Conservation (phyloP, 2,888 invertebrate genomes). For the Polymixis flavicincta region DNA sequence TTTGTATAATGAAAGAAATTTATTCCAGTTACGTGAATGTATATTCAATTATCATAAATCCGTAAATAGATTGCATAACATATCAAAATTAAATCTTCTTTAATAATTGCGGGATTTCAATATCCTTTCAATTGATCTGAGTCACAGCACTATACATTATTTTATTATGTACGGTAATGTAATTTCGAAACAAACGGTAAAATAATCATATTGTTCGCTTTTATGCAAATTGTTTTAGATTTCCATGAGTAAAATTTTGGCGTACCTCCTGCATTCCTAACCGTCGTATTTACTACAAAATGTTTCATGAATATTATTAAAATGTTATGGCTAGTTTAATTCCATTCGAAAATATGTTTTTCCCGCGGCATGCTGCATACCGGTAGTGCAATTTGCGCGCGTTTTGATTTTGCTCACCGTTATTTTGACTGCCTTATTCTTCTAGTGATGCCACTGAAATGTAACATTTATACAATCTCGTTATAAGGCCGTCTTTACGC, state of each 20-base stretch:
- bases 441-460: neutral
- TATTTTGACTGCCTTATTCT: neutral
- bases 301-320: neutral
- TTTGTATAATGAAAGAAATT: neutral
- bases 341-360: constrained; percentile 5
- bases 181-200: neutral
- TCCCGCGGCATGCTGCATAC: no score
- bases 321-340: neutral
- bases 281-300: neutral
- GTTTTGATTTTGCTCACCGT: constrained; percentile 10
- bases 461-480: no score
- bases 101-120: neutral
- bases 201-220: neutral
- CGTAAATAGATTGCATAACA: neutral
- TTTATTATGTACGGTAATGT: neutral
- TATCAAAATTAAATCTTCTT: neutral
- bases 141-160: neutral
- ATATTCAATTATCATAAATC: neutral
- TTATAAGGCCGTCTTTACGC: neutral
- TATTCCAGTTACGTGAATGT: neutral
- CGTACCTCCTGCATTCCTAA: neutral
- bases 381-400: neutral
- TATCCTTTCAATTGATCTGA: neutral
- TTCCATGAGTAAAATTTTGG: neutral
- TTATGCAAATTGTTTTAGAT: neutral